Evolutionary conservation across 2,113 vertebrate genomes (phyloP), one percentile per base, ranked within the genome.

Genomic region (Megaptera novaeangliae): DNA sequence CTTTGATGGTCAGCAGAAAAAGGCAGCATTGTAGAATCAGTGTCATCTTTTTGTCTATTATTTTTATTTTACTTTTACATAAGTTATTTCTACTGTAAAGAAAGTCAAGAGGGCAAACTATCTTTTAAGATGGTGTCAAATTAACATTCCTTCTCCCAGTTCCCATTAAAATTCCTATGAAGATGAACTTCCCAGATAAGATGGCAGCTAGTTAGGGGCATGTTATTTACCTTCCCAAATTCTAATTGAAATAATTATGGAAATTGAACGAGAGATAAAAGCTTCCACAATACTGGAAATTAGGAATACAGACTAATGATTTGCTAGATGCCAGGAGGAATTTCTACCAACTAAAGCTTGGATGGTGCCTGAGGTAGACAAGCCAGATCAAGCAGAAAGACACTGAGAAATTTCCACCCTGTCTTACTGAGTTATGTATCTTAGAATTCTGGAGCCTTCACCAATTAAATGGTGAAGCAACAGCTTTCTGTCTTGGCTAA

Each of bases 261-360:
- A 94, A 95, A 84, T 8, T 39, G 55, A 97, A 23, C 57, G 66
- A 93, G 39, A 95, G 64, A 88, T 39, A 94, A 93, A 96, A 91
- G 18, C 21, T 72, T 78, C n/a, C 57, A 80, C 0, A 64, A 20
- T 55, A 39, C 8, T 81, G 11, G 41, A 88, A 89, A 91, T 69
- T 49, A 89, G 41, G 52, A 97, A 95, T 44, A 86, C 18, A 96
- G 57, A 36, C 55, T 86, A 88, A 94, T 68, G 64, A 72, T 86
- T 64, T 91, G 11, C n/a, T 78, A 34, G 64, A 44, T 25, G 14
- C 52, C 8, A 4, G 75, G 57, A 92, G 55, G 71, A 85, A 91
- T 91, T 72, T 95, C 77, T 75, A 49, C 61, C 74, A 78, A 88
- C 8, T 61, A 66, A 57, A 63, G 20, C 20, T 91, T 91, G 17